Conservation (phyloP, 2,888 invertebrate genomes). For the Perizoma flavofasciatum region DNA sequence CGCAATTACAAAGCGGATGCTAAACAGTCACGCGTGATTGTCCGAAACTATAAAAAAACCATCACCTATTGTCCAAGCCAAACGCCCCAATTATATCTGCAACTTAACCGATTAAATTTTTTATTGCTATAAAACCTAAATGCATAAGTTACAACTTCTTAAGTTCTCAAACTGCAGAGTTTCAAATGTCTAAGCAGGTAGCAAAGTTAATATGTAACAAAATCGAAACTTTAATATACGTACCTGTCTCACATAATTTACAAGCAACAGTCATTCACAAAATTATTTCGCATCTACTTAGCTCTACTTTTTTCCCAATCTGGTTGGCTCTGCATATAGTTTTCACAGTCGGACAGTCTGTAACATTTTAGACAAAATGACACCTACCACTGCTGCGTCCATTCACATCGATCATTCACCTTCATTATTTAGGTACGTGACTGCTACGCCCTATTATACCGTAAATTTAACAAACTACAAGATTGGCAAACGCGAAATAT, state of each 20-base stretch:
- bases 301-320: not conserved
- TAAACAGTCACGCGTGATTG: not conserved
- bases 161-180: no score
- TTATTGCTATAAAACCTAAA: no score
- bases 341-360: slow-evolving; percentile 3
- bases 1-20: not conserved
- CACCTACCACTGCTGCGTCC: slow-evolving; percentile 17
- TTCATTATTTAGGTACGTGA: slow-evolving; percentile 26
- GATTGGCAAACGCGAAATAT: not conserved
- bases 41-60: no score
- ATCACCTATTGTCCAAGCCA: no score
- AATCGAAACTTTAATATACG: no score
- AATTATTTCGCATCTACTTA: not conserved
- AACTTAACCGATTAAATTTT: no score
- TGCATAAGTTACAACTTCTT: no score
- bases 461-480: slow-evolving; percentile 11
- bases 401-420: slow-evolving; percentile 34
- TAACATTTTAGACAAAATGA: slow-evolving; percentile 8
- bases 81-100: no score
- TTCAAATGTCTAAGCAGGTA: no score
- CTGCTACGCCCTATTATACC: slow-evolving; percentile 15
- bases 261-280: not conserved
- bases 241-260: no score
- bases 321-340: slow-evolving; percentile 1
- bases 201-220: no score